These are phyloP conservation scores for Tamandua tetradactyla DNA, from an alignment of 2,797 vertebrate species.

Conservation along the genomic window DNA sequence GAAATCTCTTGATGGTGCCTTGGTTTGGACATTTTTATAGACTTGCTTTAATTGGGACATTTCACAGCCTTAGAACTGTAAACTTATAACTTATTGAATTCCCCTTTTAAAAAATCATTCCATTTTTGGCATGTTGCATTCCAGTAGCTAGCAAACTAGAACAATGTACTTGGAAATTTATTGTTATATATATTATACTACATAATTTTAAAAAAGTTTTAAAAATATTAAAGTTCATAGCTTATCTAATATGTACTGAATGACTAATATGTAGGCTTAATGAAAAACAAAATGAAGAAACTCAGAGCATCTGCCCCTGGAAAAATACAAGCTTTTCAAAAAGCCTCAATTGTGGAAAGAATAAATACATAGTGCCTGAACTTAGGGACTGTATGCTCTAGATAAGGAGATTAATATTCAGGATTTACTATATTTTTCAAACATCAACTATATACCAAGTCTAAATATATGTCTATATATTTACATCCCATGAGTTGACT, in stretches of 20 bases:
- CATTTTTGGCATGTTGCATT: too few species aligned
- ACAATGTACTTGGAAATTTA: too few species aligned
- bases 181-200: too few species aligned
- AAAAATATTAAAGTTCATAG: neutral
- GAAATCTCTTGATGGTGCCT: too few species aligned
- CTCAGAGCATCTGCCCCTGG: neutral
- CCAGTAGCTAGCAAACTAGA: too few species aligned
- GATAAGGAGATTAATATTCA: constrained; percentile 11
- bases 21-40: too few species aligned
- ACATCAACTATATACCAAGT: neutral
- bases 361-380: neutral
- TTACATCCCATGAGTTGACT: neutral
- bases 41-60: too few species aligned
- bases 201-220: too few species aligned
- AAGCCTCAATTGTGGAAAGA: neutral
- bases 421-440: neutral
- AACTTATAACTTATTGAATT: too few species aligned
- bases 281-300: constrained; percentile 7
- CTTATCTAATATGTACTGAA: neutral
- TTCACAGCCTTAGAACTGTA: too few species aligned
- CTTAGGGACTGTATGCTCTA: neutral
- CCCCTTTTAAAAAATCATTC: too few species aligned
- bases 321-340: neutral
- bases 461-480: neutral
- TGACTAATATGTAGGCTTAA: neutral